Percentiles rank a stretch among this genome's conserved stretches.
phyloP scores from a whole-genome alignment of 2,113 vertebrate genomes.

The Pseudorasbora parva region DNA sequence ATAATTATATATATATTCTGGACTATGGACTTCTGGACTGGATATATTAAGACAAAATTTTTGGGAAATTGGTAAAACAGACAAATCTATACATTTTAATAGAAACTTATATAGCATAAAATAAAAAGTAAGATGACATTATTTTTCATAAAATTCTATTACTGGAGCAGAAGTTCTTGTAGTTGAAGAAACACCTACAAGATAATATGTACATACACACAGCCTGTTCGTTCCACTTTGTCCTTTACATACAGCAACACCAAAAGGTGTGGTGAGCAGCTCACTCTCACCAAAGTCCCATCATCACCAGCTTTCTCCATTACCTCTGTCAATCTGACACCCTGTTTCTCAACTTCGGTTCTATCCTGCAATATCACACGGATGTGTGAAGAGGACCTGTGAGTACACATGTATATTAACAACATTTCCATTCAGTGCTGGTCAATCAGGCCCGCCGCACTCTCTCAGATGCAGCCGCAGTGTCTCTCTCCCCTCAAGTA shows the following conservation, averaged over 20 bases:
- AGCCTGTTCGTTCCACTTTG: not conserved
- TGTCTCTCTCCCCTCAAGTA: slow-evolving; percentile 56
- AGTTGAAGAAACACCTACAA: not conserved
- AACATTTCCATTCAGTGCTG: slow-evolving; percentile 39
- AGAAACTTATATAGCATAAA: not conserved
- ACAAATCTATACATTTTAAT: not conserved
- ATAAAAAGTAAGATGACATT: not conserved
- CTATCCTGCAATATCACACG: slow-evolving; percentile 23
- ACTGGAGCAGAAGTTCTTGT: not conserved
- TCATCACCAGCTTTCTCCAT: slow-evolving; percentile 29
- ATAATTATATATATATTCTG: no score
- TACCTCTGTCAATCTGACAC: slow-evolving; percentile 38
- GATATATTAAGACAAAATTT: no score
- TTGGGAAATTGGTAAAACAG: not conserved
- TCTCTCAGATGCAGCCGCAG: slow-evolving; percentile 49
- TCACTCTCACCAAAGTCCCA: slow-evolving; percentile 33
- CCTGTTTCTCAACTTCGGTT: slow-evolving; percentile 38
- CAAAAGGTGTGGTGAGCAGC: not conserved
- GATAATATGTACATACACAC: not conserved
- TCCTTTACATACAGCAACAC: not conserved
- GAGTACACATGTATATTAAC: slow-evolving; percentile 44
- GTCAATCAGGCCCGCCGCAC: slow-evolving; percentile 44
- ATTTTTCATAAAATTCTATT: not conserved
- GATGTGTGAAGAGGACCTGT: slow-evolving; percentile 31
- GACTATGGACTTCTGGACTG: no score